These are phyloP conservation scores for Ischnus inquisitorius DNA, from an alignment of 2,888 invertebrate species.

Conservation along the genomic window DNA sequence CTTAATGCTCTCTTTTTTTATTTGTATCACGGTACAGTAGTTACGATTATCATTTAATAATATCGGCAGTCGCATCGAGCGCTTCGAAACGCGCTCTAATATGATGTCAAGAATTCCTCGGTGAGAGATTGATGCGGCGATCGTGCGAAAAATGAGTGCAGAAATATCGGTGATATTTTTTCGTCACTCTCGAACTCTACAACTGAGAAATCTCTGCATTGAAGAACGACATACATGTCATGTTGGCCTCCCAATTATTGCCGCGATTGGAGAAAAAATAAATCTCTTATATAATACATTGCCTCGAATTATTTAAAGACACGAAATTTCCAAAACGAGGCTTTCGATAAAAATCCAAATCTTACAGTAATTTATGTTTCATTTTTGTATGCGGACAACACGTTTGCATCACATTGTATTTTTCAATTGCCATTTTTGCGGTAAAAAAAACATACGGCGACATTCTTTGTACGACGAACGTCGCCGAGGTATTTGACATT, in stretches of 20 bases:
- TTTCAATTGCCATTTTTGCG: constrained; percentile 30
- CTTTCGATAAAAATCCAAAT: constrained; percentile 35
- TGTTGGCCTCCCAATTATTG: neutral
- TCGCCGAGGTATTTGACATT: constrained; percentile 25
- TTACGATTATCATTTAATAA: constrained; percentile 15
- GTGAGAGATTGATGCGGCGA: neutral
- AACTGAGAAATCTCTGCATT: neutral
- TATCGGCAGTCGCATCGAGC: constrained; percentile 43
- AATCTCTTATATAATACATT: neutral
- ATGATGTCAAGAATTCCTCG: neutral
- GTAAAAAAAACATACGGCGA: constrained; percentile 8
- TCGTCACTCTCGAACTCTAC: neutral
- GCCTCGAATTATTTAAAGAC: neutral
- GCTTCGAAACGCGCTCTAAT: neutral
- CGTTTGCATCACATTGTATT: constrained; percentile 42
- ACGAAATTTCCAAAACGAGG: constrained; percentile 23
- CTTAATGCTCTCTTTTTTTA: constrained; percentile 22
- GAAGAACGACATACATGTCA: neutral
- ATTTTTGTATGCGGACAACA: constrained; percentile 26
- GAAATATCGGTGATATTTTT: neutral
- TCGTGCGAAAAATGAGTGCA: neutral
- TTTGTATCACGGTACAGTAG: constrained; percentile 28
- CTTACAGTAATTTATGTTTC: constrained; percentile 41
- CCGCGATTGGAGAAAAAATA: neutral
- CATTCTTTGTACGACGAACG: constrained; percentile 22